Evolutionary conservation across 53 echinoderm and acorn worm species (phyloP), one percentile per base, ranked within the genome.

Genomic region (Mesocentrotus franciscanus): DNA sequence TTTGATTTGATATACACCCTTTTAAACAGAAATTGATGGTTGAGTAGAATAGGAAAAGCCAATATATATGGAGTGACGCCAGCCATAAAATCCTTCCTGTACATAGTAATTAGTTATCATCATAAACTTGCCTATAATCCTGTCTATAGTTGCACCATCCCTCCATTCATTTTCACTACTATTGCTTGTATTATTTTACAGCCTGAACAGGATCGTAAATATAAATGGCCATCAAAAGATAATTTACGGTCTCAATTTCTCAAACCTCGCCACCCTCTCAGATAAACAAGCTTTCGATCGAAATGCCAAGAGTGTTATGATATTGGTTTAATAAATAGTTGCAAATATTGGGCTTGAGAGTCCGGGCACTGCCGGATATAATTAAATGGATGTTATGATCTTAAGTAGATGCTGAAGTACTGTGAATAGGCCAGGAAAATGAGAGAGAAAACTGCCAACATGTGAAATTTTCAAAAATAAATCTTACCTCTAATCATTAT

Each of bases 401-500:
- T 81, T 13, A 81, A 81, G 91, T 20, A 66, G 29, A 91, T 91
- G 91, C 91, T 91, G 91, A 91, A 35, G 66, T 92, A 72, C 74
- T 92, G 71, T 56, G 71, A 74, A 92, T 92, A 91, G 74, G 74
- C 92, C 68, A 68, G 92, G 29, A 92, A 92, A 92, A 22, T 29
- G 33, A 29, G 74, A 55, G 75, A 92, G 8, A 92, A 87, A 87
- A 90, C 56, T 26, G 12, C 58, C n/a, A 39, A 39, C 8, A 36
- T 81, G 81, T 36, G 57, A 87, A 16, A 57, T 4, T 84, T 57
- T 20, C 39, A 57, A 27, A 26, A 87, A 36, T 39, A 24, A 57
- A 58, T 87, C 33, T 58, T 57, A 57, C 87, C 11, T 15, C 49
- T 4, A n/a, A 58, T 26, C 10, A 58, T 26, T 27, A 27, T 87